Base-by-base conservation (phyloP, 1,140 invertebrate genomes). In the Lasaia peninsularis region DNA sequence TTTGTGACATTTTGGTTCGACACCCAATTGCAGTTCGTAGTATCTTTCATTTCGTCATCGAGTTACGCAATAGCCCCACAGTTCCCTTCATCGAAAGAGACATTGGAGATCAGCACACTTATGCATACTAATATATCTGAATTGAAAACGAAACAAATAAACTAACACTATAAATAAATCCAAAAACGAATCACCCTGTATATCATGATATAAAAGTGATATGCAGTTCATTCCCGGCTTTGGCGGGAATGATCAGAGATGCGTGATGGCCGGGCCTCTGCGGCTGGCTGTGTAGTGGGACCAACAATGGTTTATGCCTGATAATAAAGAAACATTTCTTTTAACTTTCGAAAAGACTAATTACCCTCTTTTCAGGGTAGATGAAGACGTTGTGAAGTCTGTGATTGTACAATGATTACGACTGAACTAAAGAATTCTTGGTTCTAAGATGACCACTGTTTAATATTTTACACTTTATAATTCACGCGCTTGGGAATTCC, bases 161-260 rank as follows among this genome's bases (percentile, higher is more conserved):
- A n/a, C n/a, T n/a, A n/a, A n/a, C n/a, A n/a, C n/a, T n/a, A 11
- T 16, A 10, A 12, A 56, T 21, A 18, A 24, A n/a, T 32, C 5
- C 9, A 18, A 33, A 58, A 58, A 37, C 10, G 28, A 33, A 64
- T 9, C 76, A 79, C 0, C 64, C 72, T 79, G 63, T 76, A 65
- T 33, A 64, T n/a, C 31, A 53, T 59, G 58, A 56, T 69, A 68
- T 59, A 65, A 69, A 65, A 64, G 75, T 75, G 71, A 76, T 78
- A 75, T 63, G 66, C 75, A 70, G 65, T 66, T 72, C 71, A 75
- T 75, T 75, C 69, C 70, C 67, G 69, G 71, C 66, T 62, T 67
- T 62, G 63, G 59, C 64, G 61, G 52, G 65, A 72, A 76, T 76
- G 69, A 75, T 67, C 73, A 75, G 69, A 71, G 76, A 79, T 70